Conservation (phyloP, 2,888 invertebrate species). For the Meteorus cinctellus region DNA sequence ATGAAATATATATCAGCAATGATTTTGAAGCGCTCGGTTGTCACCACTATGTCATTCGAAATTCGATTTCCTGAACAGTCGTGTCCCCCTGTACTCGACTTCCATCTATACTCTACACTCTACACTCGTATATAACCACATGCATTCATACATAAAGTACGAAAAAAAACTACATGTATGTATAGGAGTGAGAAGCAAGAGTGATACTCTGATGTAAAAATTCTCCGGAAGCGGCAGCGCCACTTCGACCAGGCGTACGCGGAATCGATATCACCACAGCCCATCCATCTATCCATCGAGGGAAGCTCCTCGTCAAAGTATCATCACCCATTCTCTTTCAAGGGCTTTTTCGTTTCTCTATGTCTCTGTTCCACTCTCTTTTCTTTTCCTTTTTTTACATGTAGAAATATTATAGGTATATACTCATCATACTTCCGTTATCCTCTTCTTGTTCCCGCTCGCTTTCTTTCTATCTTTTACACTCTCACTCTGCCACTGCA, state of each 20-base stretch:
- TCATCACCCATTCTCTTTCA: slow-evolving; percentile 55
- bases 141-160: not conserved
- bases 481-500: slow-evolving; percentile 9
- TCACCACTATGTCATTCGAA: slow-evolving; percentile 24
- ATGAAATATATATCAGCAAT: not conserved
- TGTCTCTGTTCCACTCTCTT: slow-evolving; percentile 31
- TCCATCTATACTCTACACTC: not conserved
- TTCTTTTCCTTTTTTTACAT: slow-evolving; percentile 17
- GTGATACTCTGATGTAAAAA: slow-evolving; percentile 39
- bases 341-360: slow-evolving; percentile 44
- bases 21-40: slow-evolving; percentile 7
- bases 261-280: slow-evolving; percentile 51
- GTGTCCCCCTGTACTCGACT: slow-evolving; percentile 1
- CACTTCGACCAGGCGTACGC: slow-evolving; percentile 42
- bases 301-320: slow-evolving; percentile 51
- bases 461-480: slow-evolving; percentile 27
- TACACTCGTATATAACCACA: slow-evolving; percentile 5
- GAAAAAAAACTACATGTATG: slow-evolving; percentile 1
- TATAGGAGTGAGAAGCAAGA: slow-evolving; percentile 25
- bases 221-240: slow-evolving; percentile 42
- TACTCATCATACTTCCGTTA: slow-evolving; percentile 13
- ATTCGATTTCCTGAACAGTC: slow-evolving; percentile 39
- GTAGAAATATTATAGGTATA: not conserved
- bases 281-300: slow-evolving; percentile 39
- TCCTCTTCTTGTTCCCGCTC: slow-evolving; percentile 13